These are phyloP conservation scores for Machaerirhynchus nigripectus DNA, from an alignment of 2,113 vertebrate species.

Conservation along the genomic window DNA sequence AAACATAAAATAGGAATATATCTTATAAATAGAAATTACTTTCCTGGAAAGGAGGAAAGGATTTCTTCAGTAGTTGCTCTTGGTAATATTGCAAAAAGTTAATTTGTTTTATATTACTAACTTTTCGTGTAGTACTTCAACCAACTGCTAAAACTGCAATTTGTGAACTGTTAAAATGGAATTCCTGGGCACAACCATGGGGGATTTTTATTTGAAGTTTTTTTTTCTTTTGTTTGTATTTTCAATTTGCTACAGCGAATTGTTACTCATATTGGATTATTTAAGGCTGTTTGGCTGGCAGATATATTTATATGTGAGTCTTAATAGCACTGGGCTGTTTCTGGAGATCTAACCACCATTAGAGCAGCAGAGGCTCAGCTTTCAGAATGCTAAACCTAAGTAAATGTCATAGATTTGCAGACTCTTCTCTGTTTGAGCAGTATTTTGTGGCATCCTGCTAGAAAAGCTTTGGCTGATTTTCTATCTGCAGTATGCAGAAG, in stretches of 20 bases:
- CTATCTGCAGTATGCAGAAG: neutral
- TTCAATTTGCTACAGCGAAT: neutral
- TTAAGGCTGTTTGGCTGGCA: neutral
- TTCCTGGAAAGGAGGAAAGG: neutral
- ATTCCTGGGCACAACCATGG: neutral
- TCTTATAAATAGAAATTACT: neutral
- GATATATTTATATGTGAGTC: neutral
- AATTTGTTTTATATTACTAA: neutral
- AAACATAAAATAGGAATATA: neutral
- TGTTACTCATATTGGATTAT: neutral
- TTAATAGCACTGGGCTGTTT: neutral
- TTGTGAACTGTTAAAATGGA: neutral
- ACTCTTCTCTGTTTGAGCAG: neutral
- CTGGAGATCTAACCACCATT: rapidly evolving
- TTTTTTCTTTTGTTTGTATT: neutral
- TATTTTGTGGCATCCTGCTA: neutral
- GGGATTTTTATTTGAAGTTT: neutral
- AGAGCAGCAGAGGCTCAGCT: neutral
- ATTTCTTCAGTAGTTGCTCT: neutral
- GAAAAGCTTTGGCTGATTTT: neutral
- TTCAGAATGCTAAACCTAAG: neutral
- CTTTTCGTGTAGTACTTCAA: neutral
- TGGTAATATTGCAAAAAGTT: neutral
- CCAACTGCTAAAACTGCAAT: neutral
- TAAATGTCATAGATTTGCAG: neutral